A percentile compares a stretch with the other conserved stretches of the same genome.
Evolutionary conservation across 2,888 invertebrate species (phyloP).

Genomic region (Oscheius onirici): DNA sequence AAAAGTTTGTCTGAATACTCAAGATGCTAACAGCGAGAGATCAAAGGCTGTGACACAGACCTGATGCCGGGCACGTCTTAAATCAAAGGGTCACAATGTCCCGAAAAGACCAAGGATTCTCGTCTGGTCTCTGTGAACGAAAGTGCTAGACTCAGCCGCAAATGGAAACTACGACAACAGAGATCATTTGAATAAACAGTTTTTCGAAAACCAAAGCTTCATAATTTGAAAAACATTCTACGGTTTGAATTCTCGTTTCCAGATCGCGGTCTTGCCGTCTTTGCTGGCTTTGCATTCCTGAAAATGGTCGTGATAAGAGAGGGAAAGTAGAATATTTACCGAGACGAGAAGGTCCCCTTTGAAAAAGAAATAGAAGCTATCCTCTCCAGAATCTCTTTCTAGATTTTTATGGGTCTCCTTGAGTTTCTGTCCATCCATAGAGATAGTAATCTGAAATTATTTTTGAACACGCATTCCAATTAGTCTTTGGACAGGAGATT

Average conservation of each 20-base stretch:
- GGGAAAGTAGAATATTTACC: not conserved
- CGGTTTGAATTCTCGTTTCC: conserved; percentile 15
- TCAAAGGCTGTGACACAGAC: too few relatives aligned
- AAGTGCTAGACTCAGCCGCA: too few relatives aligned
- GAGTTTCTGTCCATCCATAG: conserved; percentile 31
- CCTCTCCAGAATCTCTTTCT: conserved; percentile 29
- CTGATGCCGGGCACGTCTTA: too few relatives aligned
- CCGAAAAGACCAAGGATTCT: too few relatives aligned
- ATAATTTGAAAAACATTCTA: too few relatives aligned
- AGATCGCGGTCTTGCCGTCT: conserved; percentile 20
- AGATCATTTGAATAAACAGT: too few relatives aligned
- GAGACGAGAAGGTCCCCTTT: conserved; percentile 21
- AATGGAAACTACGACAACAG: too few relatives aligned
- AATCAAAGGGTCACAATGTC: too few relatives aligned
- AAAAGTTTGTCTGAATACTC: too few relatives aligned
- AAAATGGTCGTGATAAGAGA: not conserved
- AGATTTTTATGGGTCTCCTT: conserved; percentile 32
- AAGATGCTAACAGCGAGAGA: too few relatives aligned
- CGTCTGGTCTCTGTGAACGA: too few relatives aligned
- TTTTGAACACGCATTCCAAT: not conserved
- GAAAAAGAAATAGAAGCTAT: conserved; percentile 29
- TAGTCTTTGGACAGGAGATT: not conserved
- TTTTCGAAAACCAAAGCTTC: too few relatives aligned
- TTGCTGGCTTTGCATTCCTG: conserved; percentile 31
- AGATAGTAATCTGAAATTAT: conserved; percentile 32